Conservation (phyloP, 92 coral and sea anemone species). For the Nematostella vectensis region DNA sequence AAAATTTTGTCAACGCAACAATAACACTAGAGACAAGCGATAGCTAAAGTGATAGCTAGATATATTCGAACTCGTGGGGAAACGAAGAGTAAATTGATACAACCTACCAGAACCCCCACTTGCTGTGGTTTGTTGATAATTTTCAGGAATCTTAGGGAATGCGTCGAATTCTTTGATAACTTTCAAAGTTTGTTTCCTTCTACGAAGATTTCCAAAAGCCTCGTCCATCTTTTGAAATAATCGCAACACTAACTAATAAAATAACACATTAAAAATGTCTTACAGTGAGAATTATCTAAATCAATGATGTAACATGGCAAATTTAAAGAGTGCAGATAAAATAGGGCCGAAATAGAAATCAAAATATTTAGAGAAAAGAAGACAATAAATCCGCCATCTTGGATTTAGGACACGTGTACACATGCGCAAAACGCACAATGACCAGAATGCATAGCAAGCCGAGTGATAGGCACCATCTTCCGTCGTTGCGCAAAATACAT, state of each 20-base stretch:
- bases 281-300: background rate
- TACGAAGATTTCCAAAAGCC: slow-evolving; percentile 57
- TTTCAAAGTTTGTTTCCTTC: slow-evolving; percentile 83
- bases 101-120: slow-evolving; percentile 95
- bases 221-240: background rate
- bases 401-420: slow-evolving; percentile 41
- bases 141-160: slow-evolving; percentile 93
- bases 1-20: no score
- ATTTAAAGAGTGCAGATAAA: no score
- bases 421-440: slow-evolving; percentile 39
- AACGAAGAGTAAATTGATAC: no score
- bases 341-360: background rate
- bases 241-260: background rate
- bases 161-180: slow-evolving; percentile 93
- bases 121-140: slow-evolving; percentile 78
- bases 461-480: no score
- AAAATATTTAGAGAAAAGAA: background rate
- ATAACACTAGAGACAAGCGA: no score
- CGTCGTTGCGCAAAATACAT: no score
- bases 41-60: no score
- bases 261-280: background rate
- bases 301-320: no score
- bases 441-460: slow-evolving; percentile 35
- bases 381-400: slow-evolving; percentile 44
- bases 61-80: no score